These are phyloP conservation scores for Drosophila melanosoma DNA, from an alignment of 2,888 invertebrate species.

Conservation along the genomic window DNA sequence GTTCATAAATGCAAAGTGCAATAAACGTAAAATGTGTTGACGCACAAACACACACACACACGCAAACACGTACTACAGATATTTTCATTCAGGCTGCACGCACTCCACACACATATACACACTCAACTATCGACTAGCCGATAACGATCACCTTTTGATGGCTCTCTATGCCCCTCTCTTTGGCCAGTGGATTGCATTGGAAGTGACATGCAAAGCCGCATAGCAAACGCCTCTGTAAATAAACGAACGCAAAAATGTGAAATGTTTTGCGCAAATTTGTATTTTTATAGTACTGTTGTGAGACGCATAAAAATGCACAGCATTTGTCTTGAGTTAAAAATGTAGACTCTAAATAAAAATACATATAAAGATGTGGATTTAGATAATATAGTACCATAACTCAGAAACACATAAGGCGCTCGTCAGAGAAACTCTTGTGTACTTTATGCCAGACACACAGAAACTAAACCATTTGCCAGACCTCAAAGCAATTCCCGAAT, in stretches of 20 bases:
- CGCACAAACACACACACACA: constrained; percentile 14
- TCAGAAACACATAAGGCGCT: not conserved
- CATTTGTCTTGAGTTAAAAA: constrained; percentile 51
- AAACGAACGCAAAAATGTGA: constrained; percentile 63
- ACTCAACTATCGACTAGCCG: constrained; percentile 27
- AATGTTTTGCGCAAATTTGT: constrained; percentile 52
- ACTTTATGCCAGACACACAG: constrained; percentile 42
- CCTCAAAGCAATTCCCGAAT: constrained; percentile 53
- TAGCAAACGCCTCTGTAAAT: constrained; percentile 62
- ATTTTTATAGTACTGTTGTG: constrained; percentile 52
- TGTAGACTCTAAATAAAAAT: constrained; percentile 32
- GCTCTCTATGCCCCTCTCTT: not conserved
- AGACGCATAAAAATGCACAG: constrained; percentile 63
- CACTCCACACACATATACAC: constrained; percentile 13
- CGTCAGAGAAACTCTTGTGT: constrained; percentile 30
- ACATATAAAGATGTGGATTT: constrained; percentile 2
- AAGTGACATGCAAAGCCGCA: constrained; percentile 67
- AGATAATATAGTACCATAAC: constrained; percentile 7
- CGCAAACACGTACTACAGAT: constrained; percentile 1
- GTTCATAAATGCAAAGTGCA: constrained; percentile 55
- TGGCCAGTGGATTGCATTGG: constrained; percentile 59
- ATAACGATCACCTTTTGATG: constrained; percentile 45
- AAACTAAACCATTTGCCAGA: constrained; percentile 39
- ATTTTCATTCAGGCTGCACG: constrained; percentile 25
- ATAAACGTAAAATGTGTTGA: constrained; percentile 64